phyloP scores from a whole-genome alignment of 2,797 vertebrate genomes.

The Lepidocolaptes lacrymiger region DNA sequence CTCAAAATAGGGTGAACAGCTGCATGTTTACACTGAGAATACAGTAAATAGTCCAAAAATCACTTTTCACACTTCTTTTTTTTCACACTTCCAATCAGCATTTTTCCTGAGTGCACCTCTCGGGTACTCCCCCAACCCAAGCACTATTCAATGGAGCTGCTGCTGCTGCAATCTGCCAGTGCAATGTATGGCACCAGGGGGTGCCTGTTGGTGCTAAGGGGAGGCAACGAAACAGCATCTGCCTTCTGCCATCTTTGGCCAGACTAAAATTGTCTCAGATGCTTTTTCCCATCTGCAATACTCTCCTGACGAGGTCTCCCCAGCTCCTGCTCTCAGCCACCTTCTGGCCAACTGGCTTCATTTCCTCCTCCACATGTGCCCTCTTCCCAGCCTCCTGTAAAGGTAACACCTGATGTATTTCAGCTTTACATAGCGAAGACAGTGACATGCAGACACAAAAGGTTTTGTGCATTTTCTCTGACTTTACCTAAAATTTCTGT shows the following conservation, averaged over 20 bases:
- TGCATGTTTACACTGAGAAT: neutral
- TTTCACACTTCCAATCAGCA: neutral
- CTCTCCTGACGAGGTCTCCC: neutral
- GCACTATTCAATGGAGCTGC: neutral
- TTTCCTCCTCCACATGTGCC: neutral
- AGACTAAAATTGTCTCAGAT: neutral
- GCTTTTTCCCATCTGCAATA: neutral
- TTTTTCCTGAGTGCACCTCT: neutral
- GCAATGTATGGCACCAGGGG: rapidly evolving
- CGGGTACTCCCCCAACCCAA: neutral
- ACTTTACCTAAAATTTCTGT: neutral
- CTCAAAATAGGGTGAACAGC: neutral
- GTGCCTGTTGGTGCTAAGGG: neutral
- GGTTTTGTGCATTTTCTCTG: neutral
- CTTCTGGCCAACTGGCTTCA: neutral
- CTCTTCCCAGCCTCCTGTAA: neutral
- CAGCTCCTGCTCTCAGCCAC: constrained; percentile 3
- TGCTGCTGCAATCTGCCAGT: neutral
- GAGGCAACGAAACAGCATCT: neutral
- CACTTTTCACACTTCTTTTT: neutral
- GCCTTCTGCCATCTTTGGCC: neutral
- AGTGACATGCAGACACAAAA: neutral
- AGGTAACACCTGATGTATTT: neutral
- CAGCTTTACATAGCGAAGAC: neutral
- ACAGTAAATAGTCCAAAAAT: neutral